Base-by-base conservation (phyloP, 2,113 vertebrate genomes). In the Butorides virescens region DNA sequence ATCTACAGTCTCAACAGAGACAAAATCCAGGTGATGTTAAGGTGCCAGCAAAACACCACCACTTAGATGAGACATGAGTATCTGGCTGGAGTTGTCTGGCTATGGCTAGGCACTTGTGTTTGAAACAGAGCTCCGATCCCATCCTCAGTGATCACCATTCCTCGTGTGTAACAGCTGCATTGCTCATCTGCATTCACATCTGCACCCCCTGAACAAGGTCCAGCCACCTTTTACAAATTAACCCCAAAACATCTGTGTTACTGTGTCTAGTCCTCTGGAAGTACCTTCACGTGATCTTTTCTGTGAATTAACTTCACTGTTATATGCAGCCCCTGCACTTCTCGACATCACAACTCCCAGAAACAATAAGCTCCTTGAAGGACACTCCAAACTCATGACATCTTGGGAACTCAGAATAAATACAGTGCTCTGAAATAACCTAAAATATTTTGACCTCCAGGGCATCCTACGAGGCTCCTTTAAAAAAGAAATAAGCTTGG, bases 381-480 rank as follows among this genome's bases (percentile, higher is more conserved):
- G 36, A 72, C 36, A 30, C 32, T 91, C n/a, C 67, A 74, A 87
- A 74, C 30, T 81, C 72, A 59, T 30, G 34, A 27, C 11, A 61
- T 36, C 46, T 84, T 68, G 34, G 53, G 53, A 92, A 70, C 46
- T 88, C 58, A 25, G 50, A 86, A 77, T 76, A 75, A 92, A 90
- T 39, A 66, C 17, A 34, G 3, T 47, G 47, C 36, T 84, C 59
- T 83, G 55, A 93, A 95, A 92, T 15, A 88, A 74, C 20, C 59
- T n/a, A 70, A 83, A 90, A 58, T 83, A 86, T 94, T 92, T 65
- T 90, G 59, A 67, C 42, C 59, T 70, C 16, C 32, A 63, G 52
- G 61, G n/a, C 77, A 84, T 63, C 36, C 76, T 72, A 62, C 10
- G 55, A 76, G 65, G 82, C n/a, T 90, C 32, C 37, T 82, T 82